A percentile compares a stretch with the other conserved stretches of the same genome.
phyloP scores from a whole-genome alignment of 2,797 vertebrate species.

The Hemitrygon akajei region DNA sequence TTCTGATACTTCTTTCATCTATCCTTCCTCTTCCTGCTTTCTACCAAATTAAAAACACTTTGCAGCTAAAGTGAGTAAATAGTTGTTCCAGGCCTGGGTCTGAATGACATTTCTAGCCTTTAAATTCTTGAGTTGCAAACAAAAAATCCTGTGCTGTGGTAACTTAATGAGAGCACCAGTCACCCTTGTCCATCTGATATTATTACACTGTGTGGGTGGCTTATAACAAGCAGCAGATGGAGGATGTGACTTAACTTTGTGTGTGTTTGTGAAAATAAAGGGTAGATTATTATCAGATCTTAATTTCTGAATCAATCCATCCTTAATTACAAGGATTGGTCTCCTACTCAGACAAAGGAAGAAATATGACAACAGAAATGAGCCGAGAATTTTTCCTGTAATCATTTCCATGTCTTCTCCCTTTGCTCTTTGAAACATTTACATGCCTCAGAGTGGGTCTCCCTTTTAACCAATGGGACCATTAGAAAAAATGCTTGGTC shows the following conservation, averaged over 20 bases:
- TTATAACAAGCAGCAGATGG: slow-evolving; percentile 21
- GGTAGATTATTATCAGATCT: neutral
- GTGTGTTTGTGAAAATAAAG: slow-evolving; percentile 1
- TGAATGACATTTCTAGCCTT: neutral
- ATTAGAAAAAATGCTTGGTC: neutral
- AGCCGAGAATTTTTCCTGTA: neutral
- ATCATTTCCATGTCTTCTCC: neutral
- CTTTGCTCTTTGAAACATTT: neutral
- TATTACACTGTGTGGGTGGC: slow-evolving; percentile 29
- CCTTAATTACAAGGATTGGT: slow-evolving; percentile 27
- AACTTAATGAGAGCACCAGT: slow-evolving; percentile 23
- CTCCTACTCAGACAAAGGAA: slow-evolving; percentile 1
- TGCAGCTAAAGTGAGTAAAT: neutral
- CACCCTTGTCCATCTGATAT: slow-evolving; percentile 8
- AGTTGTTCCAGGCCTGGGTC: neutral
- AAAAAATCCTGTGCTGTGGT: neutral
- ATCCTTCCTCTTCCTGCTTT: neutral
- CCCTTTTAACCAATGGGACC: neutral
- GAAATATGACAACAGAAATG: neutral
- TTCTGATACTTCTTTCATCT: neutral
- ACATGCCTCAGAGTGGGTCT: neutral
- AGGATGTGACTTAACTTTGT: slow-evolving; percentile 15
- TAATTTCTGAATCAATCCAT: slow-evolving; percentile 1
- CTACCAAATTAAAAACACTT: neutral
- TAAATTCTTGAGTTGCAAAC: neutral